Evolutionary conservation across 2,113 vertebrate species (phyloP).

Genomic region (Pomatostomus ruficeps): DNA sequence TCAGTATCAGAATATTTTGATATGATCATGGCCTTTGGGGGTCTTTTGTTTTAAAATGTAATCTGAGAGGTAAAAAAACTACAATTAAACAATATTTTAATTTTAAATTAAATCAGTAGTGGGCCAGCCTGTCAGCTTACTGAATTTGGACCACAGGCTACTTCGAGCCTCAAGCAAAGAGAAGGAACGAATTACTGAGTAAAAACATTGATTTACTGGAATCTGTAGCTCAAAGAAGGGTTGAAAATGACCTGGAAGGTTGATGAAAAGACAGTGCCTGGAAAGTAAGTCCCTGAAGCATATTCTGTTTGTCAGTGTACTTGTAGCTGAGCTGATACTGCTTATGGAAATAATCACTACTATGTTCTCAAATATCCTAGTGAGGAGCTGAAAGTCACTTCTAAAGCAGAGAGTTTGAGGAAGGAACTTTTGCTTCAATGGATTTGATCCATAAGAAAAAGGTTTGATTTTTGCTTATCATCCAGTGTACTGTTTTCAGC

Average conservation of each 20-base stretch:
- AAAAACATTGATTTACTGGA: neutral
- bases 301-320: neutral
- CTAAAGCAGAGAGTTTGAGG: neutral
- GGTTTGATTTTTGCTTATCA: neutral
- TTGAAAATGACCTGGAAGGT: neutral
- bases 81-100: neutral
- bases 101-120: neutral
- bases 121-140: neutral
- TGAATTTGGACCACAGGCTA: neutral
- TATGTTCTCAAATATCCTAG: neutral
- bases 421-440: neutral
- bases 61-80: neutral
- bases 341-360: neutral
- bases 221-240: neutral
- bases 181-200: neutral
- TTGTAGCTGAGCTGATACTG: neutral
- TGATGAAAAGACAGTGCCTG: neutral
- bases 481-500: neutral
- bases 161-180: neutral
- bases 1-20: neutral
- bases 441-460: neutral
- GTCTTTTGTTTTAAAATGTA: neutral
- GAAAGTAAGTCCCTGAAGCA: neutral
- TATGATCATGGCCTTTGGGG: neutral
- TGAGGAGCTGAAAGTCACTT: neutral